These are phyloP conservation scores for Caenorhabditis briggsae DNA, from an alignment of 1,140 invertebrate species.

Conservation along the genomic window DNA sequence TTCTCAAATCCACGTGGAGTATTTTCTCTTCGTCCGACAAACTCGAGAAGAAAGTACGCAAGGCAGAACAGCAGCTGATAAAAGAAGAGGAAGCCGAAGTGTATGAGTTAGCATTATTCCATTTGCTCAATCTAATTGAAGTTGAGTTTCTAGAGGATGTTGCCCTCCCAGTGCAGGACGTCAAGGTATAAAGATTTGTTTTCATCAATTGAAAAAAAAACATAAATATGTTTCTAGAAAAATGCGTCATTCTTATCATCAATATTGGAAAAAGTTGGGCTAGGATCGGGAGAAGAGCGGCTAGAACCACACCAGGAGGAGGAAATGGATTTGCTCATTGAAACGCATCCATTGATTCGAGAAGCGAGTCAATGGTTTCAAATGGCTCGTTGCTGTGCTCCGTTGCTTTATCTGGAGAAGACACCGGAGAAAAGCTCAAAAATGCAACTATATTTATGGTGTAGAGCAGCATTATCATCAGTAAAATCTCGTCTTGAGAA, in stretches of 20 bases:
- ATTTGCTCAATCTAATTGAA: conserved; percentile 28
- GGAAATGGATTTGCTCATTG: conserved; percentile 19
- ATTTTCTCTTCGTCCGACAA: conserved; percentile 26
- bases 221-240: conserved; percentile 3
- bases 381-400: conserved; percentile 40
- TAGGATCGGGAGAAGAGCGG: conserved; percentile 8
- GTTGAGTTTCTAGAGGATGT: conserved; percentile 35
- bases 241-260: conserved; percentile 39
- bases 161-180: conserved; percentile 9
- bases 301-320: conserved; percentile 20
- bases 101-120: conserved; percentile 14
- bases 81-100: conserved; percentile 35
- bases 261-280: conserved; percentile 20
- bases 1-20: conserved; percentile 32
- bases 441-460: conserved; percentile 23
- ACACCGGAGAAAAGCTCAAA: not conserved
- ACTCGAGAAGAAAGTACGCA: not conserved
- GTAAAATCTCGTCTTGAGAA: conserved; percentile 4
- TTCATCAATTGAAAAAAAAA: not conserved
- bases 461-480: conserved; percentile 8
- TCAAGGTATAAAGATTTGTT: not conserved
- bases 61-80: conserved; percentile 30
- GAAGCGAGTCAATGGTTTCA: conserved; percentile 17
- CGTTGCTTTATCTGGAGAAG: not conserved
- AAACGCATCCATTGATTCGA: conserved; percentile 31